Conservation (phyloP, 2,888 invertebrate species). For the Rotaria macrura region DNA sequence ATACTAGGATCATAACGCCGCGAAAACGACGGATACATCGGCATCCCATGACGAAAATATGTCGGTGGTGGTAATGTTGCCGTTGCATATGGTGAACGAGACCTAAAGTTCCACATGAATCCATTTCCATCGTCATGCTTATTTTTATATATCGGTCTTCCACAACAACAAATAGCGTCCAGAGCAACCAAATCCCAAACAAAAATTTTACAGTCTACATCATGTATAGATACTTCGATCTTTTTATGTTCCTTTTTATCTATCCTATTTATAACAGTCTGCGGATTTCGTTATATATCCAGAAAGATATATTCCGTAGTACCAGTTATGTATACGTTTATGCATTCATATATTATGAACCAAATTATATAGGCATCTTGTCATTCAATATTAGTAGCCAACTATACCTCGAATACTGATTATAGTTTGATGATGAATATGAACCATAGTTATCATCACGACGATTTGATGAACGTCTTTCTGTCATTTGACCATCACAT, state of each 20-base stretch:
- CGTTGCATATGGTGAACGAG: neutral
- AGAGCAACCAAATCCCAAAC: neutral
- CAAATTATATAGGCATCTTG: neutral
- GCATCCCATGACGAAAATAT: neutral
- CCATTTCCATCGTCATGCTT: neutral
- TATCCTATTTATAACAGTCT: neutral
- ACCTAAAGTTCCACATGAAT: slow-evolving; percentile 8
- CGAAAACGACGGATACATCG: neutral
- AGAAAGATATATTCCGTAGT: neutral
- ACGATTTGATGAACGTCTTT: neutral
- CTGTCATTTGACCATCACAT: neutral
- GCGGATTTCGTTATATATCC: neutral
- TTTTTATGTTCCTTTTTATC: neutral
- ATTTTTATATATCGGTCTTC: neutral
- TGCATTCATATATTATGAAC: neutral
- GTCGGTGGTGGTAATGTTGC: neutral
- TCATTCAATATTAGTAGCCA: slow-evolving; percentile 1
- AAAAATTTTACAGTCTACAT: neutral
- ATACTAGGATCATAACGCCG: neutral
- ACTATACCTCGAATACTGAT: neutral
- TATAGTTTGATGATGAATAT: neutral
- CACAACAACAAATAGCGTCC: neutral
- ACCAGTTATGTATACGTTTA: neutral
- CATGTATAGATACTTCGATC: neutral
- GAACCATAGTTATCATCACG: neutral